Evolutionary conservation across 2,797 vertebrate species (phyloP), one percentile per base, ranked within the genome.

Genomic region (Lacerta agilis): DNA sequence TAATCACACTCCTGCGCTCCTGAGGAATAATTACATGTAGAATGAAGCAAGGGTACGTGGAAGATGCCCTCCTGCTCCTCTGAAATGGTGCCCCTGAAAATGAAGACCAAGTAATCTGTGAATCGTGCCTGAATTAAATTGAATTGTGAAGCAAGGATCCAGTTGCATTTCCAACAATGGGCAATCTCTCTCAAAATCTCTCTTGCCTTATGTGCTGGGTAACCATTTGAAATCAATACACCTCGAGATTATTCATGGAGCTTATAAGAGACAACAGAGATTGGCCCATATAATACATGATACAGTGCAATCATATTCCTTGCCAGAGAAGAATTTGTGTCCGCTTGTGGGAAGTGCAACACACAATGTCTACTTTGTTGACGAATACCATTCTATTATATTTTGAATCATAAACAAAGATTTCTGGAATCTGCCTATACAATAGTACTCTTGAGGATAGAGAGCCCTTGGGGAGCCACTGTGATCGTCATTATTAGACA

Each of bases 331-430:
- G 67, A 71, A 15, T 45, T 43, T 20, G 18, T 36, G 43, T 49
- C 43, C 5, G 1, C 8, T 20, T 58, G 7, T 18, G 18, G n/a
- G 72, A 79, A 58, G 25, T 13, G 11, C 1, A 33, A 36, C n/a
- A 58, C n/a, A 58, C 17, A 79, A 58, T 58, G 49, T 17, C 49
- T 55, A 18, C 29, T 33, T 7, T 79, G 25, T 3, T 18, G 13
- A 33, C 10, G 8, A 20, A n/a, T 8, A 17, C n/a, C 11, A 82
- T 33, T 66, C 81, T 45, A 15, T 66, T 23, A 5, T 49, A 25
- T 33, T 58, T 33, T 61, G 36, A 11, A 80, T 6, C 23, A 17
- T 38, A 83, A 8, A 82, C 81, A 75, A n/a, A 7, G 0, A 0
- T 29, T 23, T 45, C 33, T 81, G 36, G 43, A 11, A 9, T 36